These are phyloP conservation scores for Drosophila ezoana DNA, from an alignment of 2,888 invertebrate species.

Conservation along the genomic window DNA sequence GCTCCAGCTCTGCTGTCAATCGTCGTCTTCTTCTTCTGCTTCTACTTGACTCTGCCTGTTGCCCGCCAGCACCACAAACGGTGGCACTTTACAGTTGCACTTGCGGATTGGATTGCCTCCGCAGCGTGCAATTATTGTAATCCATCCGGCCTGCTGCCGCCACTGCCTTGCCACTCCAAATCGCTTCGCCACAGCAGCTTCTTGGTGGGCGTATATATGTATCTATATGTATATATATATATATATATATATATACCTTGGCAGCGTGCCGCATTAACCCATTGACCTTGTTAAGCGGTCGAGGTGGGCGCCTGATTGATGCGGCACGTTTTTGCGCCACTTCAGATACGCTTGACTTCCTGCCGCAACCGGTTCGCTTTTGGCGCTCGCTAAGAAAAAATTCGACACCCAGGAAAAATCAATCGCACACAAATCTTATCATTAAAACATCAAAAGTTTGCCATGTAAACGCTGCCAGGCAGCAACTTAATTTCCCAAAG, in stretches of 20 bases:
- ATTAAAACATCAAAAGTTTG: slow-evolving; percentile 76
- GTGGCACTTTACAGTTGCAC: slow-evolving; percentile 83
- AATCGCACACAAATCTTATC: slow-evolving; percentile 77
- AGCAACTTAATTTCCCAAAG: slow-evolving; percentile 73
- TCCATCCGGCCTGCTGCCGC: slow-evolving; percentile 49
- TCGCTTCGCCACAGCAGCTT: slow-evolving; percentile 7
- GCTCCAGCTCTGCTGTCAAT: slow-evolving; percentile 71
- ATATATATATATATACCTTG: neutral
- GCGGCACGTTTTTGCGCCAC: slow-evolving; percentile 71
- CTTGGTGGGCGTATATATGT: slow-evolving; percentile 50
- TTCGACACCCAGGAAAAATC: slow-evolving; percentile 75
- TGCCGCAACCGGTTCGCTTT: slow-evolving; percentile 39
- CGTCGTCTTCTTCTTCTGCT: slow-evolving; percentile 43
- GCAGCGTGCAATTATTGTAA: slow-evolving; percentile 74
- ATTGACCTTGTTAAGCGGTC: slow-evolving; percentile 73
- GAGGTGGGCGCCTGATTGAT: slow-evolving; percentile 54
- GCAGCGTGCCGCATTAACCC: slow-evolving; percentile 65
- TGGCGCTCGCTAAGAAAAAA: slow-evolving; percentile 18
- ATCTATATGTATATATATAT: slow-evolving; percentile 2
- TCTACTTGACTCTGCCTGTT: slow-evolving; percentile 7
- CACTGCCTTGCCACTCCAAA: slow-evolving; percentile 18
- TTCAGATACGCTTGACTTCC: slow-evolving; percentile 40
- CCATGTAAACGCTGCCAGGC: slow-evolving; percentile 68
- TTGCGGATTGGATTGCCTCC: slow-evolving; percentile 73
- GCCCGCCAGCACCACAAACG: slow-evolving; percentile 65